A percentile compares a stretch with the other conserved stretches of the same genome.
Evolutionary conservation across 2,113 vertebrate genomes (phyloP).

Genomic region (Aspiorhynchus laticeps): DNA sequence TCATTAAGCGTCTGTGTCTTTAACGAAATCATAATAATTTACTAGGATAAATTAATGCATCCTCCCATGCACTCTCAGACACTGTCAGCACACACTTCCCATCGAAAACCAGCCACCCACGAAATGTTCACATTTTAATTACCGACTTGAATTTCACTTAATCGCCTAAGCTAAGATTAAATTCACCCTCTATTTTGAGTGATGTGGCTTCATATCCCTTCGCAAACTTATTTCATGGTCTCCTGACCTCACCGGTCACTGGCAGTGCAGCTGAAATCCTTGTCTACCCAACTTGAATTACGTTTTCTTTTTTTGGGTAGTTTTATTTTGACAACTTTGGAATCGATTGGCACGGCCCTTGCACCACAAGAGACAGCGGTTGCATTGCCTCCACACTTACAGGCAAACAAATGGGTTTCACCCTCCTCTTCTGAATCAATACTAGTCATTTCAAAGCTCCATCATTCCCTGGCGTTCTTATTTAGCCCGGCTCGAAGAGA

Average conservation of each 20-base stretch:
- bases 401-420: slow-evolving; percentile 49
- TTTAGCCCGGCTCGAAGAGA: slow-evolving; percentile 16
- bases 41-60: background rate
- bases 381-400: slow-evolving; percentile 23
- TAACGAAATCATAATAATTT: slow-evolving; percentile 9
- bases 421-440: slow-evolving; percentile 47
- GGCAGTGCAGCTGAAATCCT: background rate
- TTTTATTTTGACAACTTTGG: slow-evolving; percentile 52
- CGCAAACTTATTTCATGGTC: slow-evolving; percentile 14
- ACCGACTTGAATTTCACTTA: slow-evolving; percentile 10
- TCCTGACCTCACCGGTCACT: slow-evolving; percentile 4
- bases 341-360: slow-evolving; percentile 37
- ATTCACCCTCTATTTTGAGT: background rate
- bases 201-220: slow-evolving; percentile 18
- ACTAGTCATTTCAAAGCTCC: slow-evolving; percentile 36
- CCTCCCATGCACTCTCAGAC: background rate
- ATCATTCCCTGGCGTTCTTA: slow-evolving; percentile 16
- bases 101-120: background rate
- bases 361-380: slow-evolving; percentile 16
- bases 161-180: slow-evolving; percentile 8
- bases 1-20: slow-evolving; percentile 4
- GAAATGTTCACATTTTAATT: background rate
- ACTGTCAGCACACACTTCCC: background rate
- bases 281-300: slow-evolving; percentile 35
- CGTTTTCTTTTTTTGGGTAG: slow-evolving; percentile 1